A percentile compares a stretch with the other conserved stretches of the same genome.
These are phyloP conservation scores for Terrapene triunguis DNA, from an alignment of 2,113 vertebrate genomes.

Conservation along the genomic window DNA sequence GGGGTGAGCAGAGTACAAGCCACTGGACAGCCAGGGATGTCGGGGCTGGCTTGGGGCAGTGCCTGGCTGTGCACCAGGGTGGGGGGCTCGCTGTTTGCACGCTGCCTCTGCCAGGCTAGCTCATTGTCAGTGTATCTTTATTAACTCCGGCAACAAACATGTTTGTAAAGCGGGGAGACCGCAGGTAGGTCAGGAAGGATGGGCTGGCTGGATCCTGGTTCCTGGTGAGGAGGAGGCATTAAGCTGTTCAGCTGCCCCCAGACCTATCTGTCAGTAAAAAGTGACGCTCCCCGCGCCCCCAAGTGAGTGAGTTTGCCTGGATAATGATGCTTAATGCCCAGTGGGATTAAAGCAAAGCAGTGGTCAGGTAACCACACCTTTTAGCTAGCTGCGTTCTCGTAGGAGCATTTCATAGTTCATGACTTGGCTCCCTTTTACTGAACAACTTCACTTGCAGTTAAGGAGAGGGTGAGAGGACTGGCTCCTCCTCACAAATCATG, in stretches of 20 bases:
- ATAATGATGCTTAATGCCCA: background rate
- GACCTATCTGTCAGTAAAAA: background rate
- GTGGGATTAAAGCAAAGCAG: background rate
- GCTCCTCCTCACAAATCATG: background rate
- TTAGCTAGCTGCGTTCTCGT: background rate
- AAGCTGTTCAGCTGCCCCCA: background rate
- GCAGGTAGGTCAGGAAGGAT: background rate
- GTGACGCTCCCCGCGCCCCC: background rate
- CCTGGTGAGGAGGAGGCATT: background rate
- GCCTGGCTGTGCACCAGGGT: background rate
- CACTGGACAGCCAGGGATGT: no score
- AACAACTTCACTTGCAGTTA: background rate
- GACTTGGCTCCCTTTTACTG: background rate
- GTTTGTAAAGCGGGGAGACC: background rate
- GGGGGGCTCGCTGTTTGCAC: background rate
- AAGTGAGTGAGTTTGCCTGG: background rate
- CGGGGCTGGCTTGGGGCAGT: background rate
- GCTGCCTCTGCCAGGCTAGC: background rate
- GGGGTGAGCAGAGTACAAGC: background rate
- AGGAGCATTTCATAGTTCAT: background rate
- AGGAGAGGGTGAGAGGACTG: background rate
- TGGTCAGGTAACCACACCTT: background rate
- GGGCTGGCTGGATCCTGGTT: background rate
- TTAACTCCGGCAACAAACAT: background rate
- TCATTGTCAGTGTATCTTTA: background rate